Evolutionary conservation across 1,140 invertebrate species (phyloP).

Genomic region (Trinorchestia longiramus): DNA sequence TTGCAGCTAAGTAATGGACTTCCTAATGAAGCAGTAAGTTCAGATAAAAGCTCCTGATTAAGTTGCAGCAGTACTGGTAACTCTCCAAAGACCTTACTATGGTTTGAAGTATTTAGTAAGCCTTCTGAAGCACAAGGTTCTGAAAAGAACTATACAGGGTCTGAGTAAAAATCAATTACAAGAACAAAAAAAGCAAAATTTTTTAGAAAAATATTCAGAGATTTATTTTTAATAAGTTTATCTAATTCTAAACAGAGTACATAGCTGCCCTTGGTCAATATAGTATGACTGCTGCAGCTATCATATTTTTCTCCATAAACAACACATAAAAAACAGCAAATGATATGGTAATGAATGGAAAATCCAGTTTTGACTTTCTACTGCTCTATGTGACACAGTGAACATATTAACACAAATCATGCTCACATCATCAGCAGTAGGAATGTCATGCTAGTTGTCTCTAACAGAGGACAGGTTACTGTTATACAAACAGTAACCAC

Average conservation of each 20-base stretch:
- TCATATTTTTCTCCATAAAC: too few relatives aligned
- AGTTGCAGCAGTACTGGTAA: constrained; percentile 80
- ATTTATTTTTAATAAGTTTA: too few relatives aligned
- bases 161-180: constrained; percentile 55
- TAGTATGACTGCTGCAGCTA: too few relatives aligned
- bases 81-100: constrained; percentile 78
- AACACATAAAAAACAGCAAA: too few relatives aligned
- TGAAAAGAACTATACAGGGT: constrained; percentile 76
- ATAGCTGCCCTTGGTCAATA: too few relatives aligned
- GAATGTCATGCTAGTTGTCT: too few relatives aligned
- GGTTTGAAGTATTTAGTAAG: constrained; percentile 74
- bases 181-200: background rate
- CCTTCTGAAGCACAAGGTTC: constrained; percentile 76
- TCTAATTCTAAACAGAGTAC: too few relatives aligned
- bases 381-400: background rate
- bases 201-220: background rate
- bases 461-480: too few relatives aligned
- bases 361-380: too few relatives aligned
- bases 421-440: too few relatives aligned
- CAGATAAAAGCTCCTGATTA: constrained; percentile 78
- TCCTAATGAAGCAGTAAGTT: constrained; percentile 71
- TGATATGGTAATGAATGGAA: too few relatives aligned
- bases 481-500: too few relatives aligned
- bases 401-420: background rate
- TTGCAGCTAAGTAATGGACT: background rate